These are phyloP conservation scores for Syngnathoides biaculeatus DNA, from an alignment of 2,113 vertebrate species.

Conservation along the genomic window DNA sequence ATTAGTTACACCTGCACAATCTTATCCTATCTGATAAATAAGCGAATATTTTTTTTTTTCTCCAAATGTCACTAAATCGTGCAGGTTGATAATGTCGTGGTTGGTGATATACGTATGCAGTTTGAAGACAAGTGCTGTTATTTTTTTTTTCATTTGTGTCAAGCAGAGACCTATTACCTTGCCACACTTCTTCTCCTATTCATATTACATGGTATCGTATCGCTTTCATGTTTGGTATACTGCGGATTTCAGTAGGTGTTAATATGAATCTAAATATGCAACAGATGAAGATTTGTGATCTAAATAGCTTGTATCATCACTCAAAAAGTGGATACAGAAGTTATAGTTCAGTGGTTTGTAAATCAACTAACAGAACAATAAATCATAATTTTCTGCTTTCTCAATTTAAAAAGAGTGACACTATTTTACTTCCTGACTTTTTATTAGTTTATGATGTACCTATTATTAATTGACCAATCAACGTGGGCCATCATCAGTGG, in stretches of 20 bases:
- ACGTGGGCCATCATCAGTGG: neutral
- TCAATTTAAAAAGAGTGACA: constrained; percentile 6
- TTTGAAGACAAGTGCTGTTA: neutral
- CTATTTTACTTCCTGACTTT: neutral
- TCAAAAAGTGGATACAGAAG: too few species aligned
- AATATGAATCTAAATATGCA: neutral
- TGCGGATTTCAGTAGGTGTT: neutral
- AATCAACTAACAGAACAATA: neutral
- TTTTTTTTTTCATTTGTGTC: constrained; percentile 60
- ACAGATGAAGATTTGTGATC: neutral
- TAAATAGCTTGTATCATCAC: too few species aligned
- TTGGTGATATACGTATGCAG: neutral
- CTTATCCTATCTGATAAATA: too few species aligned
- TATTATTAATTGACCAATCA: constrained; percentile 18
- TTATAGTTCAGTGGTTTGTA: neutral
- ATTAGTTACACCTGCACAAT: too few species aligned
- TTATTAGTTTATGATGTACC: constrained; percentile 1
- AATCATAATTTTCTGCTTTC: neutral
- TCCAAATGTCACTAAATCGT: too few species aligned
- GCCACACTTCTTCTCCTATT: constrained; percentile 73
- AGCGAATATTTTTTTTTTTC: neutral
- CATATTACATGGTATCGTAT: constrained; percentile 73
- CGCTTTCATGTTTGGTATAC: constrained; percentile 27
- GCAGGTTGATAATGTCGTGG: too few species aligned
- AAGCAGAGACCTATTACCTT: constrained; percentile 66